Evolutionary conservation across 2,888 invertebrate species (phyloP), one percentile per base, ranked within the genome.

Genomic region (Synergus umbraculus): DNA sequence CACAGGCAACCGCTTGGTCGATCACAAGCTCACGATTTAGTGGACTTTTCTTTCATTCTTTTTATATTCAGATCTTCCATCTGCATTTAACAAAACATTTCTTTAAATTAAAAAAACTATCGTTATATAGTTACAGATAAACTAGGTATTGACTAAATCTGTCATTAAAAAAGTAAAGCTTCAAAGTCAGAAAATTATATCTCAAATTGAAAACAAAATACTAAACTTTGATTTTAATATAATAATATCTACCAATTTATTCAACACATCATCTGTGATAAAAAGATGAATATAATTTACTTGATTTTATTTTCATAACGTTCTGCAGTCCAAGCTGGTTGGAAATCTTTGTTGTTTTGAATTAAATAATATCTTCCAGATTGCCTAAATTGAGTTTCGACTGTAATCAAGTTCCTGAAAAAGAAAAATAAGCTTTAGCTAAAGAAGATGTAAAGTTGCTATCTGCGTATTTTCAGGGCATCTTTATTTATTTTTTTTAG

Each of bases 1-100:
- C 81, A 87, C 77, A 77, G 84, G 87, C 87, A 87, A 88, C 89
- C 81, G 88, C 84, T 89, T 89, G 86, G 86, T 89, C 89, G 88
- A 89, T 89, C 86, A 83, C 79, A 60, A 12, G 18, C 22, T 22
- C 18, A 60, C 60, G 60, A 60, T 60, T 22, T 60, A 60, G 22
- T 22, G 12, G 22, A 60, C 60, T 18, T 60, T 60, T 46, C 13
- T 46, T 22, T 12, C 58, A 18, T 60, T n/a, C n/a, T 8, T 54
- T 54, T 9, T n/a, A 22, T 60, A 10, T 22, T 22, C 1, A 60
- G 5, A 12, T 18, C 18, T 4, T 46, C 13, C 13, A 46, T 46
- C 10, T 46, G 13, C 4, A 46, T 12, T 13, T 46, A 46, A 37
- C 4, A 37, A 37, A 7, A 37, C 37, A 37, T 37, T 9, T 54